Evolutionary conservation across 2,797 vertebrate genomes (phyloP).

Genomic region (Pseudochromis fuscus): DNA sequence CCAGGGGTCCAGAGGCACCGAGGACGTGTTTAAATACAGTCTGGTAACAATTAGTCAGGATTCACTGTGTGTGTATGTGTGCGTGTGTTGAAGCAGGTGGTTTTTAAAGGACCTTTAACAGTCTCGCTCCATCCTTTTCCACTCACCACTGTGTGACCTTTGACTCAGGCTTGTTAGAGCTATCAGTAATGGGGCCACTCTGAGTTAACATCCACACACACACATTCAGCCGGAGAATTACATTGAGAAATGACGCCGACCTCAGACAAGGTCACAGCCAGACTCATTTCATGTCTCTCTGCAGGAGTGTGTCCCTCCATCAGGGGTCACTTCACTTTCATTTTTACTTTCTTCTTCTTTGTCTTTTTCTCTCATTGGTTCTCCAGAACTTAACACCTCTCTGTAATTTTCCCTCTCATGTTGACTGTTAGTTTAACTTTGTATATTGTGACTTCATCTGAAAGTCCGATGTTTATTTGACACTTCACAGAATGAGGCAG

Average conservation of each 20-base stretch:
- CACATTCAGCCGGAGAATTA: conserved; percentile 45
- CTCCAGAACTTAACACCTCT: conserved; percentile 37
- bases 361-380: neutral
- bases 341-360: conserved; percentile 1
- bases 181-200: conserved; percentile 77
- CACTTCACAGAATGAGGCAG: conserved; percentile 50
- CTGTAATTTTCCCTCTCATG: conserved; percentile 29
- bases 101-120: conserved; percentile 79
- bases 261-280: conserved; percentile 74
- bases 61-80: conserved; percentile 41
- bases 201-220: conserved; percentile 43
- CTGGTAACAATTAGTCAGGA: conserved; percentile 85
- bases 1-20: conserved; percentile 56
- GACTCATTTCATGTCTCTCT: conserved; percentile 51
- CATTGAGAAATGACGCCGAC: conserved; percentile 56
- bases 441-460: conserved; percentile 72
- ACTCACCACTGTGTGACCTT: conserved; percentile 80
- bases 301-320: conserved; percentile 41
- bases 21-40: conserved; percentile 78
- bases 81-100: conserved; percentile 74
- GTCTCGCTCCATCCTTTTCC: conserved; percentile 82
- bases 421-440: conserved; percentile 68
- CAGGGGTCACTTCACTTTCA: conserved; percentile 28
- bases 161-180: conserved; percentile 84
- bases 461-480: conserved; percentile 67